These are phyloP conservation scores for Scophthalmus maximus DNA, from an alignment of 2,113 vertebrate species.

Conservation along the genomic window DNA sequence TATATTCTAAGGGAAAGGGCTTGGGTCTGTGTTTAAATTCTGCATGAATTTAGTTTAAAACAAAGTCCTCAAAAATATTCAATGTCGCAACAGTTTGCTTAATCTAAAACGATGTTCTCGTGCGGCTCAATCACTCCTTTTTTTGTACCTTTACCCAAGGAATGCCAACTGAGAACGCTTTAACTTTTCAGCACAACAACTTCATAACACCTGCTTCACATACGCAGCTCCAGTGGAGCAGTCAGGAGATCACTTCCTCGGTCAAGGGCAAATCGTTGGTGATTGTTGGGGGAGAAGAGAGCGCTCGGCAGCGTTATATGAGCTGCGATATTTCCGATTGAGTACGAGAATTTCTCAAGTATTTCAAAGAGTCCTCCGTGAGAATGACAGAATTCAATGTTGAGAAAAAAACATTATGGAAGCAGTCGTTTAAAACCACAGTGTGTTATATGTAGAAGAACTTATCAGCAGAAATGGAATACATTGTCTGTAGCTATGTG, in stretches of 20 bases:
- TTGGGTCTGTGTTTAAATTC: conserved; percentile 13
- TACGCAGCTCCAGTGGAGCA: conserved; percentile 5
- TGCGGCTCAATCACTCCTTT: conserved; percentile 9
- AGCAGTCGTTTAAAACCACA: not conserved
- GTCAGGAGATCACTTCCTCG: not conserved
- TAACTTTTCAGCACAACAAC: not conserved
- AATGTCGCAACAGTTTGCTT: too few species aligned
- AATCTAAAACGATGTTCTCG: not conserved
- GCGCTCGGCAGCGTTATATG: not conserved
- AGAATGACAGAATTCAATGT: not conserved
- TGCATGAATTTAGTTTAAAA: not conserved
- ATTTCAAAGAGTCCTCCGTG: not conserved
- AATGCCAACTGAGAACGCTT: not conserved
- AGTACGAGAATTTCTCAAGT: not conserved
- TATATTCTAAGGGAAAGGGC: conserved; percentile 25
- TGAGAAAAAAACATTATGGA: not conserved
- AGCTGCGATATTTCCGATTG: not conserved
- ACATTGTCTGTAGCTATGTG: too few species aligned
- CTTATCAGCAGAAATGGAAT: too few species aligned
- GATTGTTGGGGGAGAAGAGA: conserved; percentile 5
- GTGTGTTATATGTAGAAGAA: too few species aligned
- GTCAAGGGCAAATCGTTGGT: conserved; percentile 40
- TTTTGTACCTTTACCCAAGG: not conserved
- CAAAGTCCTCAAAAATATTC: not conserved
- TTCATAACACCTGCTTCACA: not conserved